These are phyloP conservation scores for Drosophila bipectinata DNA, from an alignment of 1,140 invertebrate genomes.

Conservation along the genomic window DNA sequence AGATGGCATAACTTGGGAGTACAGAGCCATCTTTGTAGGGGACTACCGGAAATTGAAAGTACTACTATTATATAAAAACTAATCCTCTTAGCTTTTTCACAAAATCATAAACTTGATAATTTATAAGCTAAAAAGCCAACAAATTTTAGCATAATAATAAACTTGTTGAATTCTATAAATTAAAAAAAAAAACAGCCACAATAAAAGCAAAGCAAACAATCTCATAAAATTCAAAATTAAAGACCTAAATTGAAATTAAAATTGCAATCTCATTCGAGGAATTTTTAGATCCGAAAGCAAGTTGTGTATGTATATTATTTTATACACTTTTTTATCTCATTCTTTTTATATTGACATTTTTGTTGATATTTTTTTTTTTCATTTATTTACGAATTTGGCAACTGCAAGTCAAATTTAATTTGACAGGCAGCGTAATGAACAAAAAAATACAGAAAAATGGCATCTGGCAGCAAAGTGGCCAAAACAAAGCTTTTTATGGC, in stretches of 20 bases:
- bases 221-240: slow-evolving; percentile 15
- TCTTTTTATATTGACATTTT: slow-evolving; percentile 29
- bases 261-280: slow-evolving; percentile 23
- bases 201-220: slow-evolving; percentile 22
- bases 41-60: neutral
- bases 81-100: neutral
- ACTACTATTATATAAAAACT: neutral
- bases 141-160: slow-evolving; percentile 11
- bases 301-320: slow-evolving; percentile 14
- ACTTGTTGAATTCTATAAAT: slow-evolving; percentile 11
- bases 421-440: slow-evolving; percentile 70
- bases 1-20: too few relatives aligned
- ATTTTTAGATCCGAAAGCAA: slow-evolving; percentile 8
- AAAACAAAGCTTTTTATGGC: slow-evolving; percentile 77
- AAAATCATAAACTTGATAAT: neutral
- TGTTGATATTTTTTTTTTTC: slow-evolving; percentile 23
- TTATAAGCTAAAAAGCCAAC: slow-evolving; percentile 4
- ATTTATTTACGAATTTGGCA: slow-evolving; percentile 69
- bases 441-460: slow-evolving; percentile 44
- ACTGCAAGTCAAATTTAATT: slow-evolving; percentile 74
- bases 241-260: slow-evolving; percentile 35
- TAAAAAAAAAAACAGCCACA: neutral
- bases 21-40: too few relatives aligned
- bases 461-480: slow-evolving; percentile 52
- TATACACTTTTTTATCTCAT: slow-evolving; percentile 7